Conservation (phyloP, 2,888 invertebrate species). For the Yponomeuta plumbellus region DNA sequence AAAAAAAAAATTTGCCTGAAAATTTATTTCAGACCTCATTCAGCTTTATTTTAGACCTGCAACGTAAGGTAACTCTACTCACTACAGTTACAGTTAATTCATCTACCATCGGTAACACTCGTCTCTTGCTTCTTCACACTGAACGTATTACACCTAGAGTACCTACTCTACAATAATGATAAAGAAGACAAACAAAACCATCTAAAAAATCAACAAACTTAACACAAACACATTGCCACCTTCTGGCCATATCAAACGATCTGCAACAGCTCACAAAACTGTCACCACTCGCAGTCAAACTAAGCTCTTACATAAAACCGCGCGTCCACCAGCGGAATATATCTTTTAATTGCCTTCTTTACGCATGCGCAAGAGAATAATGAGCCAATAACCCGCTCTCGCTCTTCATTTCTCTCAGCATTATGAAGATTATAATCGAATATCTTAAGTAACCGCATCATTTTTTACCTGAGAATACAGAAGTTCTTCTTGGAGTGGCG, state of each 20-base stretch:
- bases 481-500: background rate
- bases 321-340: background rate
- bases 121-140: too few species aligned
- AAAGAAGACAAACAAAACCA: background rate
- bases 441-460: background rate
- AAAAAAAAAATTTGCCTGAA: too few species aligned
- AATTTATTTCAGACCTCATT: too few species aligned
- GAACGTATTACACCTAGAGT: too few species aligned
- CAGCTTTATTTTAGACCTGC: too few species aligned
- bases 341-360: slow-evolving; percentile 9
- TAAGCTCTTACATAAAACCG: background rate
- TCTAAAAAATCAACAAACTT: background rate
- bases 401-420: background rate
- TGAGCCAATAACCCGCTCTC: slow-evolving; percentile 8
- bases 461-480: background rate
- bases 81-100: too few species aligned
- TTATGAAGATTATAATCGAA: slow-evolving; percentile 9
- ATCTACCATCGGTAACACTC: too few species aligned
- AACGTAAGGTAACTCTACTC: too few species aligned
- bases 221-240: background rate
- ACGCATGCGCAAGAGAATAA: background rate
- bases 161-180: too few species aligned
- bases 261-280: background rate
- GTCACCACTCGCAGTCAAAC: background rate
- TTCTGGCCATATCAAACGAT: background rate